Evolutionary conservation across 2,113 vertebrate genomes (phyloP), one percentile per base, ranked within the genome.

Genomic region (Callipepla californica): DNA sequence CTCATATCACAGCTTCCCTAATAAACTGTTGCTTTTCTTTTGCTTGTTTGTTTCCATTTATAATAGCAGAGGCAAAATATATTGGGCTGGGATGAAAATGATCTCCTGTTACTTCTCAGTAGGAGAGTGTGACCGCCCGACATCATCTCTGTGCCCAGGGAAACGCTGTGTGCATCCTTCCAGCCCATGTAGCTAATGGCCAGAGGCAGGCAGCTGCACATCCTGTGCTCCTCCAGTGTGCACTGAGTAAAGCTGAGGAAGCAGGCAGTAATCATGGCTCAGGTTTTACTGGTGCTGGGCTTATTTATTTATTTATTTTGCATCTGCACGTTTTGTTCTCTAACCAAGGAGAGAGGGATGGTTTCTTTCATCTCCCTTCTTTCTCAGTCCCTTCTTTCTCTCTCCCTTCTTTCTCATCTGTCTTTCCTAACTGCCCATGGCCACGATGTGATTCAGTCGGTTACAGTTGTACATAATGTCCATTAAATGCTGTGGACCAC

Each of bases 211-310:
- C 6, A 61, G 66, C 80, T 78, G 70, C 84, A 81, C 42, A 59
- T 69, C 81, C 70, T 76, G 15, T 69, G 58, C 74, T 89, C 75
- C 44, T 57, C 57, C 59, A 45, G 51, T 23, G 6, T 62, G 40
- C 69, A 85, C 78, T 94, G 78, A 74, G 72, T 42, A 51, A 75
- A 85, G 48, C 72, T 68, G 85, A 73, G 70, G 66, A 78, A 87
- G 85, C 2, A 62, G 57, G 69, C 84, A 79, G 28, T 42, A 75
- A 68, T 8, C 67, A 68, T 47, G 47, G 19, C 84, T 84, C 1
- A 2, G 7, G 23, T 73, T 84, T 65, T 81, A 42, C 3, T 6
- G 45, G 23, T 19, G 61, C 23, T 28, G 16, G 36, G 55, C 11
- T 30, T n/a, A 12, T 30, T 21, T 58, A 30, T 58, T 32, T 68